phyloP scores from a whole-genome alignment of 1,140 invertebrate genomes.

The Aleiodes sp. region DNA sequence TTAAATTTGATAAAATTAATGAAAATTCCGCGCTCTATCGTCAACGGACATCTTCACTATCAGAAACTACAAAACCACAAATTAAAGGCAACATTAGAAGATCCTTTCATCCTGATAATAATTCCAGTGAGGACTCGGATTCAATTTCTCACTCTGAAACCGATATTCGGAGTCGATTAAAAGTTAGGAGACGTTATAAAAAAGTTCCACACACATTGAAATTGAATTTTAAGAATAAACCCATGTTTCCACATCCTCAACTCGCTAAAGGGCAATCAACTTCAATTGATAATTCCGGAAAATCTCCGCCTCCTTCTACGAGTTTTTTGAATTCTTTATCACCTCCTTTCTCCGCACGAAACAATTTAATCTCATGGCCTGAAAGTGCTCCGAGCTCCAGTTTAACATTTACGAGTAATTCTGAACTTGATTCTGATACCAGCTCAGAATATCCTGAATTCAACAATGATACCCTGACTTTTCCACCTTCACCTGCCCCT shows the following conservation, averaged over 20 bases:
- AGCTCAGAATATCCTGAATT: constrained; percentile 65
- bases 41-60: constrained; percentile 59
- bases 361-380: constrained; percentile 59
- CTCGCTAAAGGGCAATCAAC: constrained; percentile 46
- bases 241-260: constrained; percentile 33
- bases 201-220: constrained; percentile 52
- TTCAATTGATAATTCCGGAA: constrained; percentile 53
- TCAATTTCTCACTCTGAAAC: constrained; percentile 63
- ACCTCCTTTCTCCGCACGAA: constrained; percentile 59
- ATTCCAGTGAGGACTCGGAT: constrained; percentile 63
- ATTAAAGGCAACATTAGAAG: constrained; percentile 53
- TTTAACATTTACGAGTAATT: constrained; percentile 63
- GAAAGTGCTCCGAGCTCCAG: constrained; percentile 63
- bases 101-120: constrained; percentile 58
- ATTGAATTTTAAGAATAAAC: constrained; percentile 56
- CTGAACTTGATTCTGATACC: constrained; percentile 61
- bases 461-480: constrained; percentile 57
- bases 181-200: constrained; percentile 53
- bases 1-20: constrained; percentile 42
- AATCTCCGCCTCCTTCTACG: constrained; percentile 62
- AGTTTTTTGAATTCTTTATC: constrained; percentile 63
- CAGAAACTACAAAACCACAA: constrained; percentile 54
- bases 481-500: constrained; percentile 61
- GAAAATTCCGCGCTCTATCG: constrained; percentile 46
- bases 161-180: constrained; percentile 56